Evolutionary conservation across 92 coral and sea anemone genomes (phyloP).

Genomic region (Anthopleura xanthogrammica): DNA sequence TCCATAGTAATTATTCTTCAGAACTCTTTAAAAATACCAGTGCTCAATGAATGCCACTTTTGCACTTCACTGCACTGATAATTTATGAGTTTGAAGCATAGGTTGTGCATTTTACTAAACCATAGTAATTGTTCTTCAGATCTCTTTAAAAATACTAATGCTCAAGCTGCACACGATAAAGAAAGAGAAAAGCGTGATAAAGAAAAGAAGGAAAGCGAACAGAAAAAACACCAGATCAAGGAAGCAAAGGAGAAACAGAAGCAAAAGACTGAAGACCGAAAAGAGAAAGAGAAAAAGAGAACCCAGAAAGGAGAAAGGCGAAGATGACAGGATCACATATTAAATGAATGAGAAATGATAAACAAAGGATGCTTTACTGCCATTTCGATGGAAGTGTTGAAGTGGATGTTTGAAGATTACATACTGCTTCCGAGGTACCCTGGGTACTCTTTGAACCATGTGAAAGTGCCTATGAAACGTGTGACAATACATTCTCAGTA

Average conservation of each 20-base stretch:
- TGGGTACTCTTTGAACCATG: too few species aligned
- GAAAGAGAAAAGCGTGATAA: conserved; percentile 89
- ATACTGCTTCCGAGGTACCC: too few species aligned
- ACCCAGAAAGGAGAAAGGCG: conserved; percentile 97
- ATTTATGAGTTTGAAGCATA: too few species aligned
- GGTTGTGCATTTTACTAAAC: too few species aligned
- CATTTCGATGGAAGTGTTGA: too few species aligned
- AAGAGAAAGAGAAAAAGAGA: conserved; percentile 94
- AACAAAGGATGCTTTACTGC: too few species aligned
- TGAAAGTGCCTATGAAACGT: too few species aligned
- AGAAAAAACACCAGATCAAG: conserved; percentile 84
- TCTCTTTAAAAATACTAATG: conserved; percentile 77
- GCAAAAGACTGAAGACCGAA: conserved; percentile 83
- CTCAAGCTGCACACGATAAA: conserved; percentile 60
- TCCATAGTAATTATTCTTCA: not conserved
- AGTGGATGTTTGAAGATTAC: too few species aligned
- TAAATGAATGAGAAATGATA: too few species aligned
- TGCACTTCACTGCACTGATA: too few species aligned
- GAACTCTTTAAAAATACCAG: conserved; percentile 78
- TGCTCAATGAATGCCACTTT: conserved; percentile 19
- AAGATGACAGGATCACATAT: conserved; percentile 45
- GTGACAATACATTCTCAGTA: too few species aligned
- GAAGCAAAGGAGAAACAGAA: conserved; percentile 93
- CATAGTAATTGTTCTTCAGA: conserved; percentile 8
- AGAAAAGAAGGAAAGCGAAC: conserved; percentile 67